Percentiles rank a stretch among this genome's conserved stretches.
These are phyloP conservation scores for Adoxophyes honmai DNA, from an alignment of 1,140 invertebrate genomes.

Conservation along the genomic window DNA sequence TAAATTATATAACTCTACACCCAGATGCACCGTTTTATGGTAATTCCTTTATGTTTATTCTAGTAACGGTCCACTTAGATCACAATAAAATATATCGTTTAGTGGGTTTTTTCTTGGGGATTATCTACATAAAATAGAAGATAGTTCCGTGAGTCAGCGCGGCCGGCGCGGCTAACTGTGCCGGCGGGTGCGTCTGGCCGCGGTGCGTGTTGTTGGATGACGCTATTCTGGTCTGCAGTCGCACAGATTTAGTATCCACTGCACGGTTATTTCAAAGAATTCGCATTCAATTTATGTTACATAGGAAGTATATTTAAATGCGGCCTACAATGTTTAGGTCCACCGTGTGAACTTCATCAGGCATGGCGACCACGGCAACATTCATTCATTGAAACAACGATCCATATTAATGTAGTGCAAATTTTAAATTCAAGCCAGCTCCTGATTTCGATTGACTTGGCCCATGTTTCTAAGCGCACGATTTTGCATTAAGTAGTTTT, in stretches of 20 bases:
- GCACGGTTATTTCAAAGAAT: conserved; percentile 70
- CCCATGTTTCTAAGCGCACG: conserved; percentile 66
- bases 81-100: not conserved
- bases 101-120: no score
- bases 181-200: conserved; percentile 34
- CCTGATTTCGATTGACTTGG: conserved; percentile 64
- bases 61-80: conserved; percentile 3
- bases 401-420: conserved; percentile 76
- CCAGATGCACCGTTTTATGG: conserved; percentile 15
- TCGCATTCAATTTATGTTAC: conserved; percentile 69
- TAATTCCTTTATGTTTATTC: conserved; percentile 5
- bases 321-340: conserved; percentile 69
- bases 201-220: conserved; percentile 57
- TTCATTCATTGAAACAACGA: conserved; percentile 76
- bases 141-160: no score
- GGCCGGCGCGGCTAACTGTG: conserved; percentile 39
- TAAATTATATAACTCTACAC: conserved; percentile 22
- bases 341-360: conserved; percentile 74
- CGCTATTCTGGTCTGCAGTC: conserved; percentile 51
- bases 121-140: no score
- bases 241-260: conserved; percentile 55
- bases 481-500: conserved; percentile 71
- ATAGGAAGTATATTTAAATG: conserved; percentile 75
- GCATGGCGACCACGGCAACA: conserved; percentile 68
- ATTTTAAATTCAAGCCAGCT: conserved; percentile 74